A percentile compares a stretch with the other conserved stretches of the same genome.
Evolutionary conservation across 2,888 invertebrate genomes (phyloP).

Genomic region (Rhaphigaster nebulosa): DNA sequence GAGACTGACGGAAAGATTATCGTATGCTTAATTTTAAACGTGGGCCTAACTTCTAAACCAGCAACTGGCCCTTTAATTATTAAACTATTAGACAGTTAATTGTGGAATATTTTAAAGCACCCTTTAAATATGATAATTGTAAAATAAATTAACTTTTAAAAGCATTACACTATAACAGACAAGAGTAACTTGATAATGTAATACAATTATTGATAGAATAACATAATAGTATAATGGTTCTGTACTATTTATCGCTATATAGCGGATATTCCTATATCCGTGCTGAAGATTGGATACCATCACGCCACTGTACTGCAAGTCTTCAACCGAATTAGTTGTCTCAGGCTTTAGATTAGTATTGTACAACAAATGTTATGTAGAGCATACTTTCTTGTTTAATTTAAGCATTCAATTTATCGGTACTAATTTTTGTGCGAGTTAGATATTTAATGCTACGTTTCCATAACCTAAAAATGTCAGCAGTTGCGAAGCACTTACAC

Average conservation of each 20-base stretch:
- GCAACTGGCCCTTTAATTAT: too few relatives aligned
- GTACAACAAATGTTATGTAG: neutral
- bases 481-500: neutral
- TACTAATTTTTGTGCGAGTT: neutral
- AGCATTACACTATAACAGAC: neutral
- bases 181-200: too few relatives aligned
- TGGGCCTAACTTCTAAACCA: too few relatives aligned
- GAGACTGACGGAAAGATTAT: too few relatives aligned
- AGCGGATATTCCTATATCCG: neutral
- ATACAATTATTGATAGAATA: too few relatives aligned
- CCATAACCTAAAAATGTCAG: neutral
- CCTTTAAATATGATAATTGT: neutral
- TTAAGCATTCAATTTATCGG: neutral
- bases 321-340: neutral
- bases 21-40: too few relatives aligned
- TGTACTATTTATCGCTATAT: neutral
- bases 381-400: neutral
- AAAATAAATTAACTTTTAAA: neutral
- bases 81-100: too few relatives aligned
- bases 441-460: neutral
- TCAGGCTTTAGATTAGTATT: neutral
- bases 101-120: neutral
- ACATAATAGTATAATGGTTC: neutral
- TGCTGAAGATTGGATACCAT: neutral
- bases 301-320: neutral